These are phyloP conservation scores for Pluvialis apricaria DNA, from an alignment of 2,113 vertebrate genomes.

Conservation along the genomic window DNA sequence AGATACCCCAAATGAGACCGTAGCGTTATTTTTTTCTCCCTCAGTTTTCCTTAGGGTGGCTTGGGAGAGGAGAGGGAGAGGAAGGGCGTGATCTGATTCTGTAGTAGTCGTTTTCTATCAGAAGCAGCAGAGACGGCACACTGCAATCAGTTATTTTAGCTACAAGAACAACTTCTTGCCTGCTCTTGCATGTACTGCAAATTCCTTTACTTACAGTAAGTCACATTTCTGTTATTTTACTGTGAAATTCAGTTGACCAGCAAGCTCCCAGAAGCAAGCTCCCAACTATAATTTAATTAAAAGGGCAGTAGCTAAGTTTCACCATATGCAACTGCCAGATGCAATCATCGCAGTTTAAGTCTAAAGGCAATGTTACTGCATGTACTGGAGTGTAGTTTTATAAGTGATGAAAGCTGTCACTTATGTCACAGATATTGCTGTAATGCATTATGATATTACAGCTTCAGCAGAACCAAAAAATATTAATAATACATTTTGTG, in stretches of 20 bases:
- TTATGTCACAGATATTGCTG: conserved; percentile 64
- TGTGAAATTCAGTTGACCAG: conserved; percentile 45
- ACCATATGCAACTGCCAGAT: conserved; percentile 74
- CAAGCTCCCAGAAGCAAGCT: conserved; percentile 58
- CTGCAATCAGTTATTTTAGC: neutral
- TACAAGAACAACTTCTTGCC: conserved; percentile 26
- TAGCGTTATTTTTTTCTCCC: neutral
- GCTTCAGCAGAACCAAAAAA: conserved; percentile 33
- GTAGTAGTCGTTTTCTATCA: neutral
- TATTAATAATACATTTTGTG: conserved; percentile 30
- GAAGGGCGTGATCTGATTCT: neutral
- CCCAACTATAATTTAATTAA: conserved; percentile 69
- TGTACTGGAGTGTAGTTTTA: conserved; percentile 50
- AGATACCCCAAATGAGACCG: neutral
- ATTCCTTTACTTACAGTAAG: conserved; percentile 23
- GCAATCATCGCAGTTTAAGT: conserved; percentile 63
- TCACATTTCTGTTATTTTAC: conserved; percentile 51
- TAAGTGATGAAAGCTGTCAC: conserved; percentile 67
- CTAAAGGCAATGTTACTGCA: conserved; percentile 58
- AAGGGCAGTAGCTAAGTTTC: conserved; percentile 64
- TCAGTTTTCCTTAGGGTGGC: neutral
- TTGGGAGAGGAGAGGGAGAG: neutral
- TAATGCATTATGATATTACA: conserved; percentile 59
- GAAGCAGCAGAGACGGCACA: neutral
- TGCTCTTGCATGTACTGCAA: neutral